Conservation (phyloP, 2,797 vertebrate genomes). For the Chanos chanos region DNA sequence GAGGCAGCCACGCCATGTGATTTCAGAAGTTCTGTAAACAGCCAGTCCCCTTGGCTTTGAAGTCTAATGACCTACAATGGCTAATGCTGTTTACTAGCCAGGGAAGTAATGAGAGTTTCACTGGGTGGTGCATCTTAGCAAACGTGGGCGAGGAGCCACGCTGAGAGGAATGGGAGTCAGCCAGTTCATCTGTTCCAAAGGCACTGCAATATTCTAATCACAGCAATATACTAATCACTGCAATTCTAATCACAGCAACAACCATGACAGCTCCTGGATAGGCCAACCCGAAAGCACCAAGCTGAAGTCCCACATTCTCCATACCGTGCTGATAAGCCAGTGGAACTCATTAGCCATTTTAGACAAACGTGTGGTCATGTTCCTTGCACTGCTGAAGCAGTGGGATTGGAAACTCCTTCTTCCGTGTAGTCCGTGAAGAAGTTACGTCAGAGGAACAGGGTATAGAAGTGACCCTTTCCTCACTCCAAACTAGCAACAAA, state of each 20-base stretch:
- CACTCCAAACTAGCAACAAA: constrained; percentile 42
- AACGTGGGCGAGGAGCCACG: constrained; percentile 3
- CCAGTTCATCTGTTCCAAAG: constrained; percentile 5
- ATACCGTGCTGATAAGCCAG: neutral
- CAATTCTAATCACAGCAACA: constrained; percentile 3
- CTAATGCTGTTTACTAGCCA: constrained; percentile 42
- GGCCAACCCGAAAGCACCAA: neutral
- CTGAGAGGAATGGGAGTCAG: neutral
- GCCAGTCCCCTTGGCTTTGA: constrained; percentile 39
- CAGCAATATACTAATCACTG: constrained; percentile 8
- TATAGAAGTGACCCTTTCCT: constrained; percentile 42
- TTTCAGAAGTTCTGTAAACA: constrained; percentile 53
- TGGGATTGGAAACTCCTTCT: neutral
- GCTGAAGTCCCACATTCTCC: neutral
- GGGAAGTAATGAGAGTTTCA: constrained; percentile 36
- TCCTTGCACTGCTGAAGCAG: no score
- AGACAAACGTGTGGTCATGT: no score
- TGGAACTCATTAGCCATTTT: neutral
- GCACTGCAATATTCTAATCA: constrained; percentile 8
- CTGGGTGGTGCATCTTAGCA: constrained; percentile 16
- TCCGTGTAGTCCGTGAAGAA: constrained; percentile 2
- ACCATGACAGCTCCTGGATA: constrained; percentile 4
- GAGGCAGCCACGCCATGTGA: constrained; percentile 46
- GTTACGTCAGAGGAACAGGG: constrained; percentile 33
- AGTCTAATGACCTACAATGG: constrained; percentile 48